A percentile compares a stretch with the other conserved stretches of the same genome.
phyloP scores from a whole-genome alignment of 2,888 invertebrate species.

The Morinoia aosen region DNA sequence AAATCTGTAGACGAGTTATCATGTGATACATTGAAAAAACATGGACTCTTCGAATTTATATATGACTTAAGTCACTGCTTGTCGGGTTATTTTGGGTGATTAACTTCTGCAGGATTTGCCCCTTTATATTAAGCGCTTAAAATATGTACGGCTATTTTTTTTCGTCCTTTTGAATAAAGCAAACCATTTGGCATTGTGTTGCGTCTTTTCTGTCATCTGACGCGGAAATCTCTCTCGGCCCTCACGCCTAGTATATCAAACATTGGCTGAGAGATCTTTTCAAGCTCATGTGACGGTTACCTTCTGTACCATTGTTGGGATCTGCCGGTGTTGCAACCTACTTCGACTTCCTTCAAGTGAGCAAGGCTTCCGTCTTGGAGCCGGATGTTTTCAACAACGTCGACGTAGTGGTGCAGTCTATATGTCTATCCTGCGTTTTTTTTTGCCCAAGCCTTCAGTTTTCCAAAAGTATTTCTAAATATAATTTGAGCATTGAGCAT shows the following conservation, averaged over 20 bases:
- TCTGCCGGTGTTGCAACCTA: not conserved
- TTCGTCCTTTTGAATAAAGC: constrained; percentile 1
- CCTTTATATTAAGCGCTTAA: not conserved
- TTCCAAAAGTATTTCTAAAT: too few species aligned
- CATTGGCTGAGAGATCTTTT: not conserved
- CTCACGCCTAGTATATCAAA: not conserved
- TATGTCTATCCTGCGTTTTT: too few species aligned
- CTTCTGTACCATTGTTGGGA: not conserved
- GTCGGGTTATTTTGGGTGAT: not conserved
- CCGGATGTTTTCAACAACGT: too few species aligned
- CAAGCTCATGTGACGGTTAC: not conserved
- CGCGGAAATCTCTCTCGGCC: not conserved
- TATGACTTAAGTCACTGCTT: not conserved
- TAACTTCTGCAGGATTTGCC: not conserved
- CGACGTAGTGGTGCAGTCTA: too few species aligned
- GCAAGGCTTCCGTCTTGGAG: too few species aligned
- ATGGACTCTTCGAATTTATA: not conserved
- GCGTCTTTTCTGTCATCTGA: not conserved
- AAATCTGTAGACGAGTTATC: not conserved
- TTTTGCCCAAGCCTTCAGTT: too few species aligned
- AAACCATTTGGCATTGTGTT: not conserved
- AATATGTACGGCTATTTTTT: not conserved
- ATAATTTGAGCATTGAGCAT: too few species aligned
- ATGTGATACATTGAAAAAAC: not conserved
- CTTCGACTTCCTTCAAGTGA: too few species aligned